A percentile compares a stretch with the other conserved stretches of the same genome.
Conservation (phyloP, 2,888 invertebrate genomes). For the Calameuta filiformis region DNA sequence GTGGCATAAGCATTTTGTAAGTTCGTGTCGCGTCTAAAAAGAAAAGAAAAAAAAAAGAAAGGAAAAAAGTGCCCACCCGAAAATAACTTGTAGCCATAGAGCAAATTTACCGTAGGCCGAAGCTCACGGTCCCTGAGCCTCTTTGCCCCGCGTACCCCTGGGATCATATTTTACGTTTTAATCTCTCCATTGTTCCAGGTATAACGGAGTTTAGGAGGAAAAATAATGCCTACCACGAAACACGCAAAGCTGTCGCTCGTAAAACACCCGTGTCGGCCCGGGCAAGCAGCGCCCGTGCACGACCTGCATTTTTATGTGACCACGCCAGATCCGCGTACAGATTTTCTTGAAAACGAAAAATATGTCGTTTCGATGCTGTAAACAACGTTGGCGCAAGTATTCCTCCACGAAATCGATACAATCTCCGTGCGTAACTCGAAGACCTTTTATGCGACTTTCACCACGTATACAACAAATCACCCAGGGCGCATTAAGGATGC, state of each 20-base stretch:
- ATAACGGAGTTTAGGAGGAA: constrained; percentile 65
- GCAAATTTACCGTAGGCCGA: constrained; percentile 22
- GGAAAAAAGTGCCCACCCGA: constrained; percentile 21
- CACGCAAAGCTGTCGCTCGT: constrained; percentile 63
- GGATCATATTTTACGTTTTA: constrained; percentile 65
- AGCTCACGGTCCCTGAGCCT: background rate
- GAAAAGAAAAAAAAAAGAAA: no score
- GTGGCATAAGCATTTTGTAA: background rate
- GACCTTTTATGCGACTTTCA: constrained; percentile 27
- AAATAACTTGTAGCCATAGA: constrained; percentile 27
- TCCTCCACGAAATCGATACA: constrained; percentile 16
- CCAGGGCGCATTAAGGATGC: background rate
- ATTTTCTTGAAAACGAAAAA: constrained; percentile 56
- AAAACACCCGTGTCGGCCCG: constrained; percentile 59
- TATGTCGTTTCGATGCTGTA: constrained; percentile 43
- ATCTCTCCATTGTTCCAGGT: constrained; percentile 66
- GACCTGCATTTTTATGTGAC: constrained; percentile 63
- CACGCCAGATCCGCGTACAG: constrained; percentile 57
- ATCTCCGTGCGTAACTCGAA: constrained; percentile 31
- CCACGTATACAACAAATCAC: constrained; percentile 26
- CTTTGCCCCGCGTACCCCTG: constrained; percentile 42
- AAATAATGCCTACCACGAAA: constrained; percentile 65
- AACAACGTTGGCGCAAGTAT: constrained; percentile 31
- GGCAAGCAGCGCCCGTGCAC: constrained; percentile 53
- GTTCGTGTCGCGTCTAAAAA: constrained; percentile 8